Conservation (phyloP, 2,888 invertebrate genomes). For the Cryptus armator region DNA sequence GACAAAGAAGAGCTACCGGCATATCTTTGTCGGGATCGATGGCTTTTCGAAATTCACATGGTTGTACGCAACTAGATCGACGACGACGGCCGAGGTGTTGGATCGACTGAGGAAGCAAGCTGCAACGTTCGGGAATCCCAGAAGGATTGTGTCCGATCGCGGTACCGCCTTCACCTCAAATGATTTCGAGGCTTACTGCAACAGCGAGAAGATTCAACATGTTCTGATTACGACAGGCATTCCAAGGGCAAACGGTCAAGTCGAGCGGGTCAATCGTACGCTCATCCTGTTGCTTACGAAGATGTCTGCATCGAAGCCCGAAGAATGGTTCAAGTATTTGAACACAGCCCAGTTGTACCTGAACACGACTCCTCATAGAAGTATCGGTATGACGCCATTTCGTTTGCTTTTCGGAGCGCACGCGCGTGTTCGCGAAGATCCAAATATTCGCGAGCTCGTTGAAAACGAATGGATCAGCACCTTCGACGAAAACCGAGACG, state of each 20-base stretch:
- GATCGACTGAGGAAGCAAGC: too few species aligned
- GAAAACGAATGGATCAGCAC: constrained; percentile 65
- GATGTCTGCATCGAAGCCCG: constrained; percentile 76
- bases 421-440: constrained; percentile 57
- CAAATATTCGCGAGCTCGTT: constrained; percentile 66
- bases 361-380: constrained; percentile 75
- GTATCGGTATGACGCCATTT: constrained; percentile 70
- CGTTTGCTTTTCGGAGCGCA: constrained; percentile 60
- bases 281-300: constrained; percentile 80
- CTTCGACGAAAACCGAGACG: constrained; percentile 64
- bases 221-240: constrained; percentile 69
- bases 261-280: constrained; percentile 77
- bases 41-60: too few species aligned
- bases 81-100: too few species aligned
- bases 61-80: too few species aligned
- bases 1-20: too few species aligned
- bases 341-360: constrained; percentile 72
- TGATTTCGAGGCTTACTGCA: constrained; percentile 50
- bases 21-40: too few species aligned
- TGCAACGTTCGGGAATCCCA: too few species aligned
- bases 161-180: constrained; percentile 55
- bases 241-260: constrained; percentile 81
- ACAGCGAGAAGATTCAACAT: constrained; percentile 42
- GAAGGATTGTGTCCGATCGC: constrained; percentile 39
- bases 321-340: constrained; percentile 77